Evolutionary conservation across 2,888 invertebrate species (phyloP).

Genomic region (Caenorhabditis afra): DNA sequence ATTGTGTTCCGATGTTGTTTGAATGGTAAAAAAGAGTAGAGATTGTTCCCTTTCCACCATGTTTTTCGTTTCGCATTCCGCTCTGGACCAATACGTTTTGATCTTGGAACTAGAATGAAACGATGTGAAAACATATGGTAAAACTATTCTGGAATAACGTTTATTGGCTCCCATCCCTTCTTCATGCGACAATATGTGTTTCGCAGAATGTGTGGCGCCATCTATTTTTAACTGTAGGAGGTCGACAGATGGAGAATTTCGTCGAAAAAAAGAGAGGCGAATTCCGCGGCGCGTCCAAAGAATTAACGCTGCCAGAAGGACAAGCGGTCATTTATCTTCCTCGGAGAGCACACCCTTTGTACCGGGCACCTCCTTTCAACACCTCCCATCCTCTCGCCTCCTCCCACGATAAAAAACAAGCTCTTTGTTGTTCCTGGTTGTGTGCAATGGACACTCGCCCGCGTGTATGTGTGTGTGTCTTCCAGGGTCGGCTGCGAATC

Average conservation of each 20-base stretch:
- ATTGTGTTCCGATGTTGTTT: not conserved
- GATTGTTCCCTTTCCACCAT: not conserved
- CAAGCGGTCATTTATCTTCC: conserved; percentile 8
- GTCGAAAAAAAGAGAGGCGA: no score
- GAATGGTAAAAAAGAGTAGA: not conserved
- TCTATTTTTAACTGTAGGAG: conserved; percentile 21
- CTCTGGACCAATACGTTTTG: not conserved
- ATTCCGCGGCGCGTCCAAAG: no score
- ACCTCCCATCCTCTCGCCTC: not conserved
- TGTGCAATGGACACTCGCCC: no score
- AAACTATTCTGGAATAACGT: not conserved
- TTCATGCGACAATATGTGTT: no score
- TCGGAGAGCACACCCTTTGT: not conserved
- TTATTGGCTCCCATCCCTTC: not conserved
- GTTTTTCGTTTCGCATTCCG: not conserved
- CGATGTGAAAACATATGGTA: not conserved
- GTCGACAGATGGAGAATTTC: conserved; percentile 1
- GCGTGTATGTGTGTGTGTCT: conserved; percentile 12
- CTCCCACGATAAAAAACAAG: conserved; percentile 6
- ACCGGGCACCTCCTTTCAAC: not conserved
- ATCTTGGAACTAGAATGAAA: not conserved
- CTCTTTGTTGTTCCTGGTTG: conserved; percentile 18
- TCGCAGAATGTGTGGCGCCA: no score
- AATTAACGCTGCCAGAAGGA: no score
- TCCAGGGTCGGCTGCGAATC: not conserved